phyloP scores from a whole-genome alignment of 2,888 invertebrate genomes.

The Tenthredo notha region DNA sequence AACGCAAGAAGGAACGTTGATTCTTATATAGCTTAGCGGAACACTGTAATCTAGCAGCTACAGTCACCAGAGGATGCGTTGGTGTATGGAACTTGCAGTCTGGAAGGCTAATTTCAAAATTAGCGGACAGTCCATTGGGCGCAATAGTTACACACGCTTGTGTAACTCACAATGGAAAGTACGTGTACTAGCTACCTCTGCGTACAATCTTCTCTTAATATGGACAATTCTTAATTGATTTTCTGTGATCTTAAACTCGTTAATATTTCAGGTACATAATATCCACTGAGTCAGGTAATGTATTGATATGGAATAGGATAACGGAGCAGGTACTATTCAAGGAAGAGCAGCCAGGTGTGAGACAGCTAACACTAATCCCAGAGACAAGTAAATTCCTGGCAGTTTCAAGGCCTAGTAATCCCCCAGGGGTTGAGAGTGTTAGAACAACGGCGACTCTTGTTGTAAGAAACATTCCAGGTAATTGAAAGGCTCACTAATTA shows the following conservation, averaged over 20 bases:
- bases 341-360: conserved; percentile 90
- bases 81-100: conserved; percentile 96
- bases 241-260: background rate
- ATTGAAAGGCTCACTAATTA: conserved; percentile 44
- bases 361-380: conserved; percentile 87
- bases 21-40: conserved; percentile 84
- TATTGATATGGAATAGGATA: conserved; percentile 92
- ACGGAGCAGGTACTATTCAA: conserved; percentile 89
- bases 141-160: conserved; percentile 96
- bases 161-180: conserved; percentile 91
- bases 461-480: conserved; percentile 88
- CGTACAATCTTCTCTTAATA: background rate
- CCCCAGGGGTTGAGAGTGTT: conserved; percentile 84
- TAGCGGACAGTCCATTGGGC: conserved; percentile 94
- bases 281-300: conserved; percentile 95
- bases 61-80: conserved; percentile 96
- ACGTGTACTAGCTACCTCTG: conserved; percentile 62
- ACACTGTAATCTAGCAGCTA: conserved; percentile 90
- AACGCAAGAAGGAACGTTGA: conserved; percentile 16
- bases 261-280: conserved; percentile 84
- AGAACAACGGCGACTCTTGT: conserved; percentile 85
- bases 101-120: conserved; percentile 90
- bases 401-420: conserved; percentile 85
- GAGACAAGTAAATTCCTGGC: conserved; percentile 88
- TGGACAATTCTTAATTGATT: background rate